Evolutionary conservation across 2,113 vertebrate genomes (phyloP).

Genomic region (Scalopus aquaticus): DNA sequence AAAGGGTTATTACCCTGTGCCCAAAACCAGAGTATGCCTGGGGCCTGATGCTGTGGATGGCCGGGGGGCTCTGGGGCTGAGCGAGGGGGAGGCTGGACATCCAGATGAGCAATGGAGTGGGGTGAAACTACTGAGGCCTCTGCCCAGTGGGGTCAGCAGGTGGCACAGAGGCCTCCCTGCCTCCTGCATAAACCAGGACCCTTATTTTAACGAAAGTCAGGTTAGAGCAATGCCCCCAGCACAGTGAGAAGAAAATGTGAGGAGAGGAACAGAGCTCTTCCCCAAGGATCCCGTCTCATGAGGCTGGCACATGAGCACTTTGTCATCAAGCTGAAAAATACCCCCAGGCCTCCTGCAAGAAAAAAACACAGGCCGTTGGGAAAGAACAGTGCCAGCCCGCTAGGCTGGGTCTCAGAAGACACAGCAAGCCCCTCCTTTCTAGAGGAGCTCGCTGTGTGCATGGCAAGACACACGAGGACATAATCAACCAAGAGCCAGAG

Average conservation of each 20-base stretch:
- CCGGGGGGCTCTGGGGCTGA: background rate
- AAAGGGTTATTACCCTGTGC: background rate
- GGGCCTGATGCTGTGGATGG: background rate
- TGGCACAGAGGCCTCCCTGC: background rate
- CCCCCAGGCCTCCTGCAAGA: background rate
- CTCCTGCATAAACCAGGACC: background rate
- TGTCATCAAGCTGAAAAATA: background rate
- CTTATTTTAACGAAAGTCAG: background rate
- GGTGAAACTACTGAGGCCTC: background rate
- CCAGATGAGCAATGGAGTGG: no score
- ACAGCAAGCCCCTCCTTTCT: background rate
- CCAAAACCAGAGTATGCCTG: background rate
- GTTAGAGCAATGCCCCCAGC: background rate
- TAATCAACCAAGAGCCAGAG: background rate
- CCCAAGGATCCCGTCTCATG: background rate
- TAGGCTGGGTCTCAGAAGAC: background rate
- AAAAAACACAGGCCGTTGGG: background rate
- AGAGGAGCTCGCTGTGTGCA: no score
- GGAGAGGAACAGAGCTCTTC: background rate
- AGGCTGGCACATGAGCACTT: background rate
- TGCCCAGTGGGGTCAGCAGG: background rate
- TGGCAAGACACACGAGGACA: background rate
- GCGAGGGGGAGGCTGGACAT: background rate
- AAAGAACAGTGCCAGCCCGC: background rate
- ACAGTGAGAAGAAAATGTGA: background rate